Conservation (phyloP, 2,113 vertebrate species). For the Laticauda colubrina region DNA sequence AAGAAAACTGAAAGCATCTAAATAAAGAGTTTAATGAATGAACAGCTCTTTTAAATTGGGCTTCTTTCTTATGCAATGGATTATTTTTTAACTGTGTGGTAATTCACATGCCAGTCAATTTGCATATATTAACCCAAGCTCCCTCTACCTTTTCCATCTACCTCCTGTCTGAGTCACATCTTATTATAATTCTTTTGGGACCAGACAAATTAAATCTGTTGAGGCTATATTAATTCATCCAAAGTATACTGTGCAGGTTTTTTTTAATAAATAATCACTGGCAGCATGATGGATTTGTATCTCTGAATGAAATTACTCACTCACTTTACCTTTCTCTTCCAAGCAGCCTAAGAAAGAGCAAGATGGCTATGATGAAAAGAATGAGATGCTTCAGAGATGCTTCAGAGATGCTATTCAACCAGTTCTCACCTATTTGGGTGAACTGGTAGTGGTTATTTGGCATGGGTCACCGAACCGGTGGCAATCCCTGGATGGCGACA, state of each 20-base stretch:
- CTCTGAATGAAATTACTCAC: constrained; percentile 76
- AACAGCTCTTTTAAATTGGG: constrained; percentile 64
- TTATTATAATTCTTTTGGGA: constrained; percentile 72
- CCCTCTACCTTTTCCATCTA: constrained; percentile 57
- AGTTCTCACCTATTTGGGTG: too few relatives aligned
- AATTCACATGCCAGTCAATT: constrained; percentile 77
- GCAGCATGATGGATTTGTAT: constrained; percentile 67
- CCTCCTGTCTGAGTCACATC: constrained; percentile 63
- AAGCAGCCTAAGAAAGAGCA: constrained; percentile 38
- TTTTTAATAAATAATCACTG: constrained; percentile 70
- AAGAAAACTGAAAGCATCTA: constrained; percentile 7
- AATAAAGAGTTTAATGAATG: constrained; percentile 69
- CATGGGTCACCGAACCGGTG: too few relatives aligned
- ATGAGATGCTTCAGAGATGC: constrained; percentile 42
- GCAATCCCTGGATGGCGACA: too few relatives aligned
- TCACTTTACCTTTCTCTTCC: constrained; percentile 65
- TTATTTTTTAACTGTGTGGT: constrained; percentile 73
- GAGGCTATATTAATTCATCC: constrained; percentile 76
- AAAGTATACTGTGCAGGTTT: constrained; percentile 68
- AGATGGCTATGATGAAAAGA: neutral
- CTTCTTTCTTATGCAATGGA: constrained; percentile 53
- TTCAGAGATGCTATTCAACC: too few relatives aligned
- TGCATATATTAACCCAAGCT: constrained; percentile 77
- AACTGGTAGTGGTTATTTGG: too few relatives aligned
- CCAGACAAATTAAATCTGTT: constrained; percentile 60